Percentiles rank a stretch among this genome's conserved stretches.
phyloP scores from a whole-genome alignment of 2,888 invertebrate genomes.

The Thera obeliscata region DNA sequence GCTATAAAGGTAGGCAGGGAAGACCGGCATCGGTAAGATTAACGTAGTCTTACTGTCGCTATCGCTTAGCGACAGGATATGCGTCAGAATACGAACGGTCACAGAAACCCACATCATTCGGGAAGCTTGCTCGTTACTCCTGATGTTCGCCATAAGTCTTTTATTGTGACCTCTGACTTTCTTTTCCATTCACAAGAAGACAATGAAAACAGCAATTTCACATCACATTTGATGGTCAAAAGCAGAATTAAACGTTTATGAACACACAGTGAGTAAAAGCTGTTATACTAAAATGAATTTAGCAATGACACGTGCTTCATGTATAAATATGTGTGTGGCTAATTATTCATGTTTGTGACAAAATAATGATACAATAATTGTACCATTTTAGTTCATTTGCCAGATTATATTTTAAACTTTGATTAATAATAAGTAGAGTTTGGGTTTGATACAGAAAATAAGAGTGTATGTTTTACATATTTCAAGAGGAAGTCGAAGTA shows the following conservation, averaged over 20 bases:
- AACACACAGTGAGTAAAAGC: conserved; percentile 40
- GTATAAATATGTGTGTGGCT: conserved; percentile 35
- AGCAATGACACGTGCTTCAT: conserved; percentile 38
- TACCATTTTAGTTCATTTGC: conserved; percentile 15
- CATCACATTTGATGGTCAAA: conserved; percentile 29
- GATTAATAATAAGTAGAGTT: conserved; percentile 17
- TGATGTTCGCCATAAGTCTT: conserved; percentile 65
- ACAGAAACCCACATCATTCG: conserved; percentile 64
- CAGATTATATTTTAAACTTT: conserved; percentile 8
- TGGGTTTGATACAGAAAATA: conserved; percentile 31
- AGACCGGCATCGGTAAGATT: conserved; percentile 63
- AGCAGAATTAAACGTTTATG: conserved; percentile 35
- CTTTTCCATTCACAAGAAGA: not conserved
- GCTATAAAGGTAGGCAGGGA: conserved; percentile 58
- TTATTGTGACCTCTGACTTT: conserved; percentile 61
- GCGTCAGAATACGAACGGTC: conserved; percentile 57
- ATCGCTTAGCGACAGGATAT: conserved; percentile 63
- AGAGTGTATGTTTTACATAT: conserved; percentile 33
- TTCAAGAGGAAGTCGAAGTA: conserved; percentile 62
- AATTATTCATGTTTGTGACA: conserved; percentile 36
- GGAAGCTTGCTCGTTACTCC: conserved; percentile 62
- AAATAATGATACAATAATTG: conserved; percentile 47
- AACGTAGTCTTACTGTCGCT: conserved; percentile 60
- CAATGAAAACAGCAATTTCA: conserved; percentile 6
- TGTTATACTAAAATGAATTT: conserved; percentile 37